phyloP scores from a whole-genome alignment of 2,113 vertebrate genomes.

The Ptilonorhynchus violaceus region DNA sequence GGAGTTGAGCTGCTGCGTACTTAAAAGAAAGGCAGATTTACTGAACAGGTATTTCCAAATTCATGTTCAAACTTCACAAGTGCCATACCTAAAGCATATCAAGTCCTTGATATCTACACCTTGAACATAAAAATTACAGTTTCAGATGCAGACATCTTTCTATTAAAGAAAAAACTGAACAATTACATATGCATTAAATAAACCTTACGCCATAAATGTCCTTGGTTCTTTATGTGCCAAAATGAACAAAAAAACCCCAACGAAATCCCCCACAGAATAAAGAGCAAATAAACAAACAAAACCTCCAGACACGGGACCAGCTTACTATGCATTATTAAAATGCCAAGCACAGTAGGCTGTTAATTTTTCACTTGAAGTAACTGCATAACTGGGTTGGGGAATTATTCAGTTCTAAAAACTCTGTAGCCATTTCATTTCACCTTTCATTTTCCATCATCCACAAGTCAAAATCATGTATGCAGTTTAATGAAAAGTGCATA shows the following conservation, averaged over 20 bases:
- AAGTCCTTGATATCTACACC: neutral
- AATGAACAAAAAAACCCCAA: neutral
- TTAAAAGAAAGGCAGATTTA: neutral
- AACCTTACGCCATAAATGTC: neutral
- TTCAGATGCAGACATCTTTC: neutral
- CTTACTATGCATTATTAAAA: constrained; percentile 43
- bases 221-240: neutral
- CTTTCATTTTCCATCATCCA: constrained; percentile 58
- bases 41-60: neutral
- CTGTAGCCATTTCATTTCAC: constrained; percentile 62
- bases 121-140: neutral
- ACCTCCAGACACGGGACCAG: neutral
- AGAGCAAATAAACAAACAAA: neutral
- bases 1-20: accelerated
- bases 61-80: neutral
- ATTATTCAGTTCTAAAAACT: constrained; percentile 58
- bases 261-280: neutral
- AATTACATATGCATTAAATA: neutral
- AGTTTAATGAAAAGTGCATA: constrained; percentile 44
- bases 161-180: neutral
- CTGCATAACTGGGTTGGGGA: constrained; percentile 25
- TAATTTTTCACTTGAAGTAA: constrained; percentile 73
- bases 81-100: neutral
- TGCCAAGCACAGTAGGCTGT: constrained; percentile 47
- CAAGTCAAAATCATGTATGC: constrained; percentile 34